Conservation (phyloP, 2,113 vertebrate genomes). For the Sebastes fasciatus region DNA sequence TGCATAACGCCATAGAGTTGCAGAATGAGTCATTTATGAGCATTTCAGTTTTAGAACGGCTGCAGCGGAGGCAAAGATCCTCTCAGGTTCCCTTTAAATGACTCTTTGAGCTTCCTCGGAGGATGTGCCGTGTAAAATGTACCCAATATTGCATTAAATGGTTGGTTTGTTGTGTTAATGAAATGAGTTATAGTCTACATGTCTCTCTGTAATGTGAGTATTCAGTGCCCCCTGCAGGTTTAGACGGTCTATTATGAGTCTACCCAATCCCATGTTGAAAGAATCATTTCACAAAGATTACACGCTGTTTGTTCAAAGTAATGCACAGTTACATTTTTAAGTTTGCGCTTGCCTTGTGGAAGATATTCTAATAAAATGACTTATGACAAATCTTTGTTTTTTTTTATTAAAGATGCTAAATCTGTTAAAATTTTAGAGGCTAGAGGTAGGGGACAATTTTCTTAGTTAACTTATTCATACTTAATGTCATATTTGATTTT, state of each 20-base stretch:
- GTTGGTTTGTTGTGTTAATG: not conserved
- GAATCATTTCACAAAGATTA: not conserved
- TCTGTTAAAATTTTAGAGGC: too few species aligned
- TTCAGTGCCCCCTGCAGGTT: conserved; percentile 78
- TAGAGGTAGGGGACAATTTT: not conserved
- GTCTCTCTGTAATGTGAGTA: conserved; percentile 34
- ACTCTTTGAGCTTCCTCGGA: not conserved
- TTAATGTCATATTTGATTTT: not conserved
- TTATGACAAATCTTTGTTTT: not conserved
- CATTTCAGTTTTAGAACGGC: not conserved
- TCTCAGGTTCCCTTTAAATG: not conserved
- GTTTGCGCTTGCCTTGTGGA: not conserved
- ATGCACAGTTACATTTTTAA: not conserved
- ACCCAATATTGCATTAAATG: conserved; percentile 5
- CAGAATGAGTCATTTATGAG: conserved; percentile 7
- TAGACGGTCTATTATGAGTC: conserved; percentile 11
- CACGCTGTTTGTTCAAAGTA: not conserved
- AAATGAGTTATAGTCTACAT: not conserved
- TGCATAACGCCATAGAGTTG: not conserved
- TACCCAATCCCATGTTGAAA: not conserved
- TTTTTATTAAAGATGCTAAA: not conserved
- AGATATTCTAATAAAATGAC: too few species aligned
- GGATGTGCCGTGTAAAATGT: not conserved
- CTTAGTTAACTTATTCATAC: not conserved
- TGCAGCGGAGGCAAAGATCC: not conserved